These are phyloP conservation scores for Spea bombifrons DNA, from an alignment of 2,113 vertebrate genomes.

Conservation along the genomic window DNA sequence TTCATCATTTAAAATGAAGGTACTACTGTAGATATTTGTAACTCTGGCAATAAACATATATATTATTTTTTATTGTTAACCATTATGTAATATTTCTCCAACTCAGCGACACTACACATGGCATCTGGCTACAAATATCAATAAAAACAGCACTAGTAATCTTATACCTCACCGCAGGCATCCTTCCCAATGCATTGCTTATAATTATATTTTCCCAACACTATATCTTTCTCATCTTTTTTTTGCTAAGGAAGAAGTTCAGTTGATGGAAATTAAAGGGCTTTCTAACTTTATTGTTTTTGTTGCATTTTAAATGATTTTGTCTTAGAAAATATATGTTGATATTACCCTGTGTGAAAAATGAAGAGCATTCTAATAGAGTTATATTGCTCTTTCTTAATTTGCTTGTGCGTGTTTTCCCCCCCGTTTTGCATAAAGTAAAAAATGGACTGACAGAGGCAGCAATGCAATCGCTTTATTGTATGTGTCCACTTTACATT, in stretches of 20 bases:
- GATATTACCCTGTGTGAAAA: conserved; percentile 16
- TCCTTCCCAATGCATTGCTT: background rate
- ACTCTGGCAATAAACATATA: background rate
- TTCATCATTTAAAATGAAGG: background rate
- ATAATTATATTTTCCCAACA: background rate
- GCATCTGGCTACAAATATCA: background rate
- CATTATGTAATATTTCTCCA: background rate
- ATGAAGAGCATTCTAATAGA: conserved; percentile 25
- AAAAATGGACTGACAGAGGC: conserved; percentile 34
- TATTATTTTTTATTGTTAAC: background rate
- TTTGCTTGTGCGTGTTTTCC: conserved; percentile 23
- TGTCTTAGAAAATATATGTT: conserved; percentile 18
- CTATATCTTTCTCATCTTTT: background rate
- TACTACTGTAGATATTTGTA: background rate
- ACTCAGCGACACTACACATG: background rate
- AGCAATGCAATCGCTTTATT: conserved; percentile 27
- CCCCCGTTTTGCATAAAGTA: conserved; percentile 34
- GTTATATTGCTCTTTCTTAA: conserved; percentile 34
- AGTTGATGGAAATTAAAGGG: background rate
- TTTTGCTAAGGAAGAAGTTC: background rate
- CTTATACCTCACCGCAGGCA: background rate
- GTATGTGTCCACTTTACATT: conserved; percentile 25
- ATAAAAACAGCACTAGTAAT: background rate
- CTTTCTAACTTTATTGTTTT: background rate
- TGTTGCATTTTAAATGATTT: conserved; percentile 9